A percentile compares a stretch with the other conserved stretches of the same genome.
These are phyloP conservation scores for Caenorhabditis drosophilae DNA, from an alignment of 2,888 invertebrate species.

Conservation along the genomic window DNA sequence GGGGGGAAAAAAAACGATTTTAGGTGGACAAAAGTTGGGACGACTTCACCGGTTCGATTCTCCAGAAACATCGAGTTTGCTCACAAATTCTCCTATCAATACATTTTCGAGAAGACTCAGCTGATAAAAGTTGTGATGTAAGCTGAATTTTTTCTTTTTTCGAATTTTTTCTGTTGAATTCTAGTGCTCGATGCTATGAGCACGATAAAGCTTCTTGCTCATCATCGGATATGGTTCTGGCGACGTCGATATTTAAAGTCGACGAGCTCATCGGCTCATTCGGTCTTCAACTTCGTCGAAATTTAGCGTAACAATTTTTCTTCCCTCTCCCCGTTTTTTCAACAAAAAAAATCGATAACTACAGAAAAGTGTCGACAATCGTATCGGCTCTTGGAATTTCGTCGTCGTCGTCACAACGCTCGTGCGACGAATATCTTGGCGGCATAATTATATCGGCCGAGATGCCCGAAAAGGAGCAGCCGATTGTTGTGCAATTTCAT, in stretches of 20 bases:
- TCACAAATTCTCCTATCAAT: slow-evolving; percentile 47
- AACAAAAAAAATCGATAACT: neutral
- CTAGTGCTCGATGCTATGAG: slow-evolving; percentile 24
- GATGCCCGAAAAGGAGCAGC: slow-evolving; percentile 52
- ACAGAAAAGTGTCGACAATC: slow-evolving; percentile 13
- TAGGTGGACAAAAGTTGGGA: slow-evolving; percentile 36
- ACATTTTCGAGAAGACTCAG: slow-evolving; percentile 51
- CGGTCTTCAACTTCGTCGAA: slow-evolving; percentile 47
- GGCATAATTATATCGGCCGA: slow-evolving; percentile 37
- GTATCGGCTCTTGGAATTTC: slow-evolving; percentile 21
- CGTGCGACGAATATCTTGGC: slow-evolving; percentile 20
- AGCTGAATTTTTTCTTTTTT: neutral
- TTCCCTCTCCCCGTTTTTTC: neutral
- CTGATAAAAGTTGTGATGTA: slow-evolving; percentile 53
- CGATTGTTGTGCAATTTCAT: slow-evolving; percentile 51
- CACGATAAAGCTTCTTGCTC: slow-evolving; percentile 23
- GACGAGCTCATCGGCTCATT: slow-evolving; percentile 57
- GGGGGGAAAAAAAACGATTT: no score
- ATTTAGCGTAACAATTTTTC: slow-evolving; percentile 14
- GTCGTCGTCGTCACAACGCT: slow-evolving; percentile 17
- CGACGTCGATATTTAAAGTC: slow-evolving; percentile 43
- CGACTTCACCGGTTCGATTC: slow-evolving; percentile 24
- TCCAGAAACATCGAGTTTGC: slow-evolving; percentile 40
- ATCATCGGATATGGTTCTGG: slow-evolving; percentile 21
- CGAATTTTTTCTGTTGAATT: neutral